Evolutionary conservation across 2,797 vertebrate species (phyloP).

Genomic region (Todus mexicanus): DNA sequence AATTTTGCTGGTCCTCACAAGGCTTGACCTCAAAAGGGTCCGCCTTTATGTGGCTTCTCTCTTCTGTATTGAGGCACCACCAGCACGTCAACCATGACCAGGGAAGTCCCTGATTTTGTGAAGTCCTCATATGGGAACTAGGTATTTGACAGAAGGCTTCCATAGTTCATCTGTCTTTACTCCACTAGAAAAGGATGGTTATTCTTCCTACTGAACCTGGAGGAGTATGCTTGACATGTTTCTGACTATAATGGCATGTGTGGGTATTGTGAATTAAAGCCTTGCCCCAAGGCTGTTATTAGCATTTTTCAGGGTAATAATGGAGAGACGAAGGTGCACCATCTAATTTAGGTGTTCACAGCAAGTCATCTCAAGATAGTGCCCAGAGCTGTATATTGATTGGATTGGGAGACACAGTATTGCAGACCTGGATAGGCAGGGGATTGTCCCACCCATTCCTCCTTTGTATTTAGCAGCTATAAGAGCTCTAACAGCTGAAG

Average conservation of each 20-base stretch:
- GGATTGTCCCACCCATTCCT: background rate
- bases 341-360: conserved; percentile 18
- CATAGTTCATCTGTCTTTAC: background rate
- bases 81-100: background rate
- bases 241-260: background rate
- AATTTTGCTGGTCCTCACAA: background rate
- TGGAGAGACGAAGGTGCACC: background rate
- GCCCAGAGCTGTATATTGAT: background rate
- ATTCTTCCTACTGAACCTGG: background rate
- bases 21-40: background rate
- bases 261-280: conserved; percentile 17
- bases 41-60: background rate
- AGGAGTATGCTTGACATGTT: background rate
- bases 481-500: background rate
- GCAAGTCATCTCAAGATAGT: background rate
- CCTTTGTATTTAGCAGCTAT: background rate
- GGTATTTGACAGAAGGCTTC: background rate
- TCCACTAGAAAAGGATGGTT: background rate
- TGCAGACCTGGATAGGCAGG: background rate
- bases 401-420: background rate
- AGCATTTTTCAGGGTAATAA: background rate
- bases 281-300: conserved; percentile 11
- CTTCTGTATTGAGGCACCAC: background rate
- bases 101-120: background rate
- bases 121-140: background rate